A percentile compares a stretch with the other conserved stretches of the same genome.
Conservation (phyloP, 2,888 invertebrate species). For the Catocala sponsa region DNA sequence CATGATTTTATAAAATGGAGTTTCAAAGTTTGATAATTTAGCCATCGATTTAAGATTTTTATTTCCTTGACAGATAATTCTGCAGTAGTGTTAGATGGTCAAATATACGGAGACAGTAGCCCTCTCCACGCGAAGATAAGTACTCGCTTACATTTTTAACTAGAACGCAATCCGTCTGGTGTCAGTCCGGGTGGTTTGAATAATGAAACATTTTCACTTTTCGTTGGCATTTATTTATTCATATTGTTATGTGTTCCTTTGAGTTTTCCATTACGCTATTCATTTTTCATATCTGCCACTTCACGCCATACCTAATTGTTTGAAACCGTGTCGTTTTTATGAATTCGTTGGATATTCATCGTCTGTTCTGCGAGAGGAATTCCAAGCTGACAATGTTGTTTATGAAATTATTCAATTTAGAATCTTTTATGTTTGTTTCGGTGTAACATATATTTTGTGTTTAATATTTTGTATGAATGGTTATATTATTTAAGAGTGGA, state of each 20-base stretch:
- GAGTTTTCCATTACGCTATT: conserved; percentile 31
- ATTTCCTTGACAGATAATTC: neutral
- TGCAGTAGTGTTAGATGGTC: neutral
- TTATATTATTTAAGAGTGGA: no score
- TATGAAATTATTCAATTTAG: neutral
- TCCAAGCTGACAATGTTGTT: neutral
- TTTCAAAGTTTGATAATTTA: no score
- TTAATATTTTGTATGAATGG: neutral
- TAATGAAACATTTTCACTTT: conserved; percentile 42
- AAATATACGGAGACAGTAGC: neutral
- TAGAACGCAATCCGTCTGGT: conserved; percentile 41
- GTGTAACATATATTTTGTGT: neutral
- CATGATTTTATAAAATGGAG: no score
- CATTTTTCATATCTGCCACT: conserved; percentile 42
- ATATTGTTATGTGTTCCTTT: conserved; percentile 24
- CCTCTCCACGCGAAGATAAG: neutral
- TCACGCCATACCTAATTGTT: conserved; percentile 36
- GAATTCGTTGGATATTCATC: neutral
- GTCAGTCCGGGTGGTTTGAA: conserved; percentile 32
- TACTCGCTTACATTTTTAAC: conserved; percentile 33
- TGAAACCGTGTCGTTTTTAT: conserved; percentile 9
- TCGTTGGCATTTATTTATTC: conserved; percentile 27
- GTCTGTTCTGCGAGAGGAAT: neutral
- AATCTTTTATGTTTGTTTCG: no score
- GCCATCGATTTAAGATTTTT: neutral